A percentile compares a stretch with the other conserved stretches of the same genome.
phyloP scores from a whole-genome alignment of 2,888 invertebrate species.

The Leuctra nigra region DNA sequence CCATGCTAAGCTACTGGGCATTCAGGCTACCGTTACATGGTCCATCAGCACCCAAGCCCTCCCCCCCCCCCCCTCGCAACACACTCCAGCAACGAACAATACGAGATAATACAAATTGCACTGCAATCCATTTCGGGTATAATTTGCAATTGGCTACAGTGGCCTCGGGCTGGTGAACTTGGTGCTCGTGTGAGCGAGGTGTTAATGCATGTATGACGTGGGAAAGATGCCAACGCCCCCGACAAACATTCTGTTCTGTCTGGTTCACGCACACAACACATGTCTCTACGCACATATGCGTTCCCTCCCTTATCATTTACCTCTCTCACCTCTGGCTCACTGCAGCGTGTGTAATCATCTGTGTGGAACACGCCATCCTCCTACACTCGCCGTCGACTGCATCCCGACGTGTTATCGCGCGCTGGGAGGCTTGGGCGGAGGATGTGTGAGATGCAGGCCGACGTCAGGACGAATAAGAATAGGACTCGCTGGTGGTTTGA shows the following conservation, averaged over 20 bases:
- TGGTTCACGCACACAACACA: neutral
- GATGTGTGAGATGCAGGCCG: too few relatives aligned
- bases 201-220: conserved; percentile 3
- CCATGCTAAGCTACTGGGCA: conserved; percentile 11
- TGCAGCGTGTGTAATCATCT: too few relatives aligned
- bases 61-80: neutral
- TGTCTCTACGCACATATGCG: neutral
- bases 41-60: conserved; percentile 8
- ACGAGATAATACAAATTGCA: conserved; percentile 4
- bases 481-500: too few relatives aligned
- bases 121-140: conserved; percentile 7
- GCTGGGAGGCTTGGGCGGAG: too few relatives aligned
- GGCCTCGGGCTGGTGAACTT: neutral
- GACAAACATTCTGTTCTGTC: too few relatives aligned
- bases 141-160: conserved; percentile 9
- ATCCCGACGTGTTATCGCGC: too few relatives aligned
- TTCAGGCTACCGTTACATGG: conserved; percentile 4
- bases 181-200: neutral
- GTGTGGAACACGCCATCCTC: too few relatives aligned
- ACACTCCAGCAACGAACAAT: conserved; percentile 4
- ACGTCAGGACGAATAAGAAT: too few relatives aligned
- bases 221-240: conserved; percentile 3
- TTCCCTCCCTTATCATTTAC: neutral
- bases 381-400: too few relatives aligned
- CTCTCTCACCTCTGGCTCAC: too few relatives aligned